Evolutionary conservation across 2,888 invertebrate genomes (phyloP), one percentile per base, ranked within the genome.

Genomic region (Stenoptilia bipunctidactyla): DNA sequence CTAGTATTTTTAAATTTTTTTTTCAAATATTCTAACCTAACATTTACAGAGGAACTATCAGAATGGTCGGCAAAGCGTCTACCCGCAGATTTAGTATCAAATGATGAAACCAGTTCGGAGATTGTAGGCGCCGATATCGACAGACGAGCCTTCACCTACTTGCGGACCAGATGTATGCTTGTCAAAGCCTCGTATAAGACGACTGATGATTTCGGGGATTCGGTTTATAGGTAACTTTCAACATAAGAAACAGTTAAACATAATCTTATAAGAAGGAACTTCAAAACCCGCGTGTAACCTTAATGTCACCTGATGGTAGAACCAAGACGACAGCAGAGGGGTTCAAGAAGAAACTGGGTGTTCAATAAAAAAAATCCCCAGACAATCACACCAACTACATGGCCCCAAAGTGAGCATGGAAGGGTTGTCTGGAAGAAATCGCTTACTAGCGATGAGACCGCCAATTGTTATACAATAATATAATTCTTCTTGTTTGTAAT

Each of bases 151-250:
- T 64, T 69, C 50, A 55, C 60, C 0, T 85, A 79, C 48, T 55
- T 85, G 10, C 47, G 67, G n/a, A 83, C 76, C 0, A 53, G 85
- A 0, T 82, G 82, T 47, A 56, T 57, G 6, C 70, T 85, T 2
- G 46, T 85, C 14, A 53, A 51, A 12, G 64, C 68, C 0, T 51
- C 69, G 0, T 82, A 82, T 41, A 68, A 63, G 37, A 45, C 51
- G 0, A 43, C 37, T 2, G 47, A 13, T 1, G 58, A 55, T 1
- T 36, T 38, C 1, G 49, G 43, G 0, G 42, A 20, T 20, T 20
- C 20, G 4, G 20, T 20, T 20, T 8, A 20, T 20, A 20, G 20
- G 20, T 20, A 8, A 20, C 4, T 20, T 8, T n/a, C n/a, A n/a
- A n/a, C n/a, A n/a, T n/a, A n/a, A n/a, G n/a, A n/a, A n/a, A n/a